A percentile compares a stretch with the other conserved stretches of the same genome.
These are phyloP conservation scores for Caerostris darwini DNA, from an alignment of 1,140 invertebrate species.

Conservation along the genomic window DNA sequence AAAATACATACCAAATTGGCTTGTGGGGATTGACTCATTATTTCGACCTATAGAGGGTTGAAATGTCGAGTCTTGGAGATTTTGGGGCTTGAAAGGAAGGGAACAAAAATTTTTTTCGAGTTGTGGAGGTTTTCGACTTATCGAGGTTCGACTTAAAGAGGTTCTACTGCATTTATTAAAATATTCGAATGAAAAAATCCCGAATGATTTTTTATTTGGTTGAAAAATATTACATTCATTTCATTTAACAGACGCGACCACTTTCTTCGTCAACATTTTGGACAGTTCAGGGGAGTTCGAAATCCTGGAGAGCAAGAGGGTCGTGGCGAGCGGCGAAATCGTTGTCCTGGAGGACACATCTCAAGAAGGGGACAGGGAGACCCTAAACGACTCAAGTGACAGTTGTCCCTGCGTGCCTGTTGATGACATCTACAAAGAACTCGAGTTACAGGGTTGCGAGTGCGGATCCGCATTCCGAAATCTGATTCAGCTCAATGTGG, in stretches of 20 bases:
- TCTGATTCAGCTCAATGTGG: conserved; percentile 78
- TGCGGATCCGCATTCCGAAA: conserved; percentile 84
- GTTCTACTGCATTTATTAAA: too few species aligned
- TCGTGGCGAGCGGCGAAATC: conserved; percentile 34
- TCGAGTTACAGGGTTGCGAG: conserved; percentile 84
- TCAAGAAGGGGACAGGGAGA: background rate
- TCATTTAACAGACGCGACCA: background rate
- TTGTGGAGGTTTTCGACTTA: too few species aligned
- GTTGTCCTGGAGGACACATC: background rate
- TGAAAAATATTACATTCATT: background rate
- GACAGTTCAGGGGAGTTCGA: conserved; percentile 40
- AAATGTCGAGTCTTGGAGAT: too few species aligned
- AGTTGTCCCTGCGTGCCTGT: background rate
- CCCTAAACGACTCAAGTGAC: background rate
- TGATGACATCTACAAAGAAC: conserved; percentile 84
- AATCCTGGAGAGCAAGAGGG: conserved; percentile 23
- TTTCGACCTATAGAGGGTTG: too few species aligned
- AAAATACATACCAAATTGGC: too few species aligned
- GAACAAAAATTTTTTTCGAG: too few species aligned
- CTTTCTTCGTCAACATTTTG: conserved; percentile 17
- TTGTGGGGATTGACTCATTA: too few species aligned
- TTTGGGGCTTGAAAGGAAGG: too few species aligned
- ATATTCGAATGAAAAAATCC: too few species aligned
- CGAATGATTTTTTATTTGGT: too few species aligned
- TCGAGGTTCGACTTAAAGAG: too few species aligned